These are phyloP conservation scores for Dendrolimus houi DNA, from an alignment of 2,888 invertebrate species.

Conservation along the genomic window DNA sequence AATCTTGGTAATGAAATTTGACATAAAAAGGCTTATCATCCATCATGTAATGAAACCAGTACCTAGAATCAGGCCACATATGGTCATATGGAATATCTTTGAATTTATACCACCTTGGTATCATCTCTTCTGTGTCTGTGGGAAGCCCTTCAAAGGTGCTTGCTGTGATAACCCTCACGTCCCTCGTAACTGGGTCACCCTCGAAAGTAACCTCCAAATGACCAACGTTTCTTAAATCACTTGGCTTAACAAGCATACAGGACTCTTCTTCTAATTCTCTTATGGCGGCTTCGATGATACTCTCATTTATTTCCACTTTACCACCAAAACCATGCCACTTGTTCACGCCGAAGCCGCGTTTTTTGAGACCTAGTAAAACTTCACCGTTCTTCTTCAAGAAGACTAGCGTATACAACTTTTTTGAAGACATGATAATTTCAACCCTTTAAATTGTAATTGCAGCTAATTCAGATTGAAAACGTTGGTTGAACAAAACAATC, in stretches of 20 bases:
- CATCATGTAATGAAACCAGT: conserved; percentile 82
- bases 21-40: conserved; percentile 75
- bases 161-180: conserved; percentile 81
- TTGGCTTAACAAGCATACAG: conserved; percentile 54
- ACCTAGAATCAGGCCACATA: conserved; percentile 84
- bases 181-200: conserved; percentile 73
- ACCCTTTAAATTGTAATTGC: no score
- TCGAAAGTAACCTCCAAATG: conserved; percentile 80
- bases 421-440: conserved; percentile 36
- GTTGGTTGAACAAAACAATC: no score
- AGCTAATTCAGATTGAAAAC: no score
- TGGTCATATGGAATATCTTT: conserved; percentile 78
- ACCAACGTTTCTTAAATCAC: conserved; percentile 75
- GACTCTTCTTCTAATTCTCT: conserved; percentile 84
- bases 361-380: conserved; percentile 82
- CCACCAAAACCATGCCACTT: conserved; percentile 90
- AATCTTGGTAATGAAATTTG: conserved; percentile 76
- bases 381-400: conserved; percentile 43
- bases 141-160: conserved; percentile 69
- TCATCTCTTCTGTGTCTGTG: conserved; percentile 83
- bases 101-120: conserved; percentile 80
- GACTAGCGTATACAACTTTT: conserved; percentile 57
- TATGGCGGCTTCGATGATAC: conserved; percentile 77
- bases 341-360: conserved; percentile 82
- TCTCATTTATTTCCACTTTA: conserved; percentile 82